Evolutionary conservation across 2,113 vertebrate species (phyloP).

Genomic region (Sinocyclocheilus grahami): DNA sequence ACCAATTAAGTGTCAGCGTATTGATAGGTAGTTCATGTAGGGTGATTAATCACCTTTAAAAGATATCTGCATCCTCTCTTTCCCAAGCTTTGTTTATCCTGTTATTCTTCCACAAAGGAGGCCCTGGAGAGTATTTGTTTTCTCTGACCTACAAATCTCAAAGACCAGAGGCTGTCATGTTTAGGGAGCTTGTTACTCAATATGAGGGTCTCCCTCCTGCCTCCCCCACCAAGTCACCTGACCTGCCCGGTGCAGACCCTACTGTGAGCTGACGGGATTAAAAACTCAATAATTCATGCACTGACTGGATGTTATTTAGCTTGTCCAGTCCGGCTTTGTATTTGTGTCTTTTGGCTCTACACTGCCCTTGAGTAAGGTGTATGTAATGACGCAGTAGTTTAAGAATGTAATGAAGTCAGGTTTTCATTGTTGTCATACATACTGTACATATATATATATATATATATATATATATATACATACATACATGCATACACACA

Average conservation of each 20-base stretch:
- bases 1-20: conserved; percentile 29
- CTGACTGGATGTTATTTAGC: conserved; percentile 50
- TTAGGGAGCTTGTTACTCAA: conserved; percentile 41
- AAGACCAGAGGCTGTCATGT: conserved; percentile 22
- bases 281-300: conserved; percentile 62
- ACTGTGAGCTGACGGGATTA: conserved; percentile 52
- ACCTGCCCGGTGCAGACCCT: conserved; percentile 36
- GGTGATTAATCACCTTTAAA: conserved; percentile 56
- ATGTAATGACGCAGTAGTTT: too few relatives aligned
- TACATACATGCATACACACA: too few relatives aligned
- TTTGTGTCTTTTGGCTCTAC: conserved; percentile 34
- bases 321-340: conserved; percentile 46
- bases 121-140: conserved; percentile 53
- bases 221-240: conserved; percentile 39
- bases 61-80: conserved; percentile 50
- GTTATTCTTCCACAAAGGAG: conserved; percentile 28
- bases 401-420: too few relatives aligned
- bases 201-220: conserved; percentile 1
- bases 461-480: too few relatives aligned
- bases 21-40: conserved; percentile 31
- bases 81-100: conserved; percentile 44
- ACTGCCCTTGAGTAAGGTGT: background rate
- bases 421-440: too few relatives aligned
- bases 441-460: too few relatives aligned
- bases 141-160: conserved; percentile 38